Evolutionary conservation across 2,888 invertebrate genomes (phyloP).

Genomic region (Nemurella pictetii): DNA sequence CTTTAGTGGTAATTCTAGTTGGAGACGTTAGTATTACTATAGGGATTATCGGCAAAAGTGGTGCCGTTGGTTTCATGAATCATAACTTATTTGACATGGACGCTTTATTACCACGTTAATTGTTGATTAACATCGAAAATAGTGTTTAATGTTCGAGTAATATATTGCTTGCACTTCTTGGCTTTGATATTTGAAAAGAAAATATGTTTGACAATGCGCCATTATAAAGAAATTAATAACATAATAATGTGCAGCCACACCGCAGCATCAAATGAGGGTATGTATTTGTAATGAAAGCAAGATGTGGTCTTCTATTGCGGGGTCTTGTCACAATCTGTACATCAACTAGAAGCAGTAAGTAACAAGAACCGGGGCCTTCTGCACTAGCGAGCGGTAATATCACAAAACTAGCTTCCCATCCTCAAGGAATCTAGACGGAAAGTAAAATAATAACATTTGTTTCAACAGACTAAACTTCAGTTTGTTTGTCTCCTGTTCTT

Average conservation of each 20-base stretch:
- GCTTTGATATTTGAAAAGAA: not conserved
- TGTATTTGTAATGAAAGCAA: not conserved
- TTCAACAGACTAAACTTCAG: not conserved
- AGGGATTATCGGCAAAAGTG: too few species aligned
- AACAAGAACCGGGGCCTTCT: too few species aligned
- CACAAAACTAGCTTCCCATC: not conserved
- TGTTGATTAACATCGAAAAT: not conserved
- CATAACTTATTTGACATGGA: not conserved
- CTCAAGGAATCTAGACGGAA: not conserved
- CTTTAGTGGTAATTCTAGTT: not conserved
- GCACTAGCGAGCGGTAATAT: not conserved
- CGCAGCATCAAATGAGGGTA: not conserved
- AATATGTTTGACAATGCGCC: not conserved
- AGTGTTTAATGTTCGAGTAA: not conserved
- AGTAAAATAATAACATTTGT: slow-evolving; percentile 21
- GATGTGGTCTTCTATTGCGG: not conserved
- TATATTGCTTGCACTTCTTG: not conserved
- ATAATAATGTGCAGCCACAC: not conserved
- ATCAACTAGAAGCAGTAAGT: not conserved
- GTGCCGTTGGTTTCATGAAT: too few species aligned
- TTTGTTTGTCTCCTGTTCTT: not conserved
- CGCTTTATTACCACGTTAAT: not conserved
- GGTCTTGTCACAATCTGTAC: not conserved
- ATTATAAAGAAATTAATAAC: not conserved
- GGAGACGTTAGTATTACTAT: not conserved